Evolutionary conservation across 2,888 invertebrate species (phyloP).

Genomic region (Lordiphosa fenestrarum): DNA sequence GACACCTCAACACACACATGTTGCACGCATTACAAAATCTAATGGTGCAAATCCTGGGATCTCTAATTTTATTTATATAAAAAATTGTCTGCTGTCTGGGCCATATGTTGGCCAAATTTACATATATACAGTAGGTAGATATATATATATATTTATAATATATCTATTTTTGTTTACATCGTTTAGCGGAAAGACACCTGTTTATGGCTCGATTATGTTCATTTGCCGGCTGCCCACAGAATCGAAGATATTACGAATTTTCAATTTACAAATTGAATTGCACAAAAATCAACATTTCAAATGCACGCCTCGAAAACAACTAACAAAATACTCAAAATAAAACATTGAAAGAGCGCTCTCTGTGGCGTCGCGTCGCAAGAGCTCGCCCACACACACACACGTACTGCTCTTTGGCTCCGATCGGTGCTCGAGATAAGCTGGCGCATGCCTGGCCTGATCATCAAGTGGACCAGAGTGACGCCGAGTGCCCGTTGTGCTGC

Average conservation of each 20-base stretch:
- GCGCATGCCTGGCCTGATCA: slow-evolving; percentile 17
- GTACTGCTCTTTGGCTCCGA: slow-evolving; percentile 2
- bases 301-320: slow-evolving; percentile 62
- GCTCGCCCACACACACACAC: background rate
- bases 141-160: slow-evolving; percentile 26
- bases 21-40: slow-evolving; percentile 18
- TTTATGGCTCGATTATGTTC: slow-evolving; percentile 33
- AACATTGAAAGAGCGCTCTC: slow-evolving; percentile 41
- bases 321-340: slow-evolving; percentile 46
- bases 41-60: slow-evolving; percentile 15
- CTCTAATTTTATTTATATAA: slow-evolving; percentile 30
- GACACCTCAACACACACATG: slow-evolving; percentile 9
- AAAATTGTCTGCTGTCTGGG: slow-evolving; percentile 33
- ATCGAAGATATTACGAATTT: slow-evolving; percentile 2
- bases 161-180: slow-evolving; percentile 57
- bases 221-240: slow-evolving; percentile 23
- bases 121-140: slow-evolving; percentile 14
- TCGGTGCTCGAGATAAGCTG: slow-evolving; percentile 7
- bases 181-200: slow-evolving; percentile 52
- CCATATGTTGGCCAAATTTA: slow-evolving; percentile 37
- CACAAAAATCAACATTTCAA: slow-evolving; percentile 42
- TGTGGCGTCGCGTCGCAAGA: slow-evolving; percentile 1
- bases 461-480: slow-evolving; percentile 22
- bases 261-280: slow-evolving; percentile 18
- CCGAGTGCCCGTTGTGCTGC: slow-evolving; percentile 9